Evolutionary conservation across 2,888 invertebrate species (phyloP).

Genomic region (Tromatobia lineatoria): DNA sequence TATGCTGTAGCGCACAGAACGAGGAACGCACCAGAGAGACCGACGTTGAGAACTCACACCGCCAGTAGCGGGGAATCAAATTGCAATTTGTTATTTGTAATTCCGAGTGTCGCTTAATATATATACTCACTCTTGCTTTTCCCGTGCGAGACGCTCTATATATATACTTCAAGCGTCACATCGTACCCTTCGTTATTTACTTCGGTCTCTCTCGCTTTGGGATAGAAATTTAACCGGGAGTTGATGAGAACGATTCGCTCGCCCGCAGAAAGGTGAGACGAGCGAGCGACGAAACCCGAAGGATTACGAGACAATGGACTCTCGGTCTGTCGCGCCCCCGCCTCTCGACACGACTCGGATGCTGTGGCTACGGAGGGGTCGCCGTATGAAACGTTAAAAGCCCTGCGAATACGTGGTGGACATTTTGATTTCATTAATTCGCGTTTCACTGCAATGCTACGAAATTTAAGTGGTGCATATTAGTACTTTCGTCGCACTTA

Average conservation of each 20-base stretch:
- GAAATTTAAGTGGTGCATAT: slow-evolving; percentile 49
- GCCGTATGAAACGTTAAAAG: slow-evolving; percentile 67
- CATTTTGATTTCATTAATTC: slow-evolving; percentile 72
- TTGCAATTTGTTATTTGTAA: slow-evolving; percentile 86
- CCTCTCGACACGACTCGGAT: slow-evolving; percentile 47
- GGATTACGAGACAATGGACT: slow-evolving; percentile 65
- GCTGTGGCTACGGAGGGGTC: slow-evolving; percentile 51
- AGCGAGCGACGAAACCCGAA: slow-evolving; percentile 69
- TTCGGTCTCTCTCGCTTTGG: slow-evolving; percentile 69
- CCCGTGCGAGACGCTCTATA: slow-evolving; percentile 60
- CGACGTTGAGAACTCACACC: slow-evolving; percentile 60
- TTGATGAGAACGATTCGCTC: slow-evolving; percentile 69
- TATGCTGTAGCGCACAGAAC: slow-evolving; percentile 38
- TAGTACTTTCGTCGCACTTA: slow-evolving; percentile 12
- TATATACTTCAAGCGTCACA: neutral
- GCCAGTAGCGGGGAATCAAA: slow-evolving; percentile 83
- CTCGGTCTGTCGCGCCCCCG: slow-evolving; percentile 51
- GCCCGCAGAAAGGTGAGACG: slow-evolving; percentile 65
- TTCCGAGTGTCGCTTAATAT: slow-evolving; percentile 86
- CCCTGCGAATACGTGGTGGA: slow-evolving; percentile 61
- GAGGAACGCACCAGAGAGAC: slow-evolving; percentile 52
- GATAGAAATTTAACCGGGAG: slow-evolving; percentile 80
- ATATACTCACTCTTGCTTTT: slow-evolving; percentile 80
- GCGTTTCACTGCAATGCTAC: slow-evolving; percentile 36
- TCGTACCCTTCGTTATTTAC: slow-evolving; percentile 39